Base-by-base conservation (phyloP, 2,113 vertebrate species). In the Neogobius melanostomus region DNA sequence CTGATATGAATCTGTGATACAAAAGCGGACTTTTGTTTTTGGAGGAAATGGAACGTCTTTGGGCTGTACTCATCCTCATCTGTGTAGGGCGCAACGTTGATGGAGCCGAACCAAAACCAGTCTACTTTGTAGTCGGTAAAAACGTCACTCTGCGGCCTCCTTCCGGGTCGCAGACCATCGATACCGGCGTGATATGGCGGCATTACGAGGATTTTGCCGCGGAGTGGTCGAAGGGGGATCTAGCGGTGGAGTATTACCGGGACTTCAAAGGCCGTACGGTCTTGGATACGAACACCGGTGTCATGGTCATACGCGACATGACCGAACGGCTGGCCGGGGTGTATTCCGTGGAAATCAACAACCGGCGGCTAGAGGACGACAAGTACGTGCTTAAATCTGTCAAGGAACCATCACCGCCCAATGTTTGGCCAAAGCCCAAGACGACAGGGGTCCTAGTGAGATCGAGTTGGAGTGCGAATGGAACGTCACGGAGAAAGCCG, bases 371-470 rank as follows among this genome's bases (percentile, higher is more conserved):
- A 8, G 0, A 0, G 0, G 4, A 8, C 4, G 4, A 8, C 4
- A 0, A 0, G 0, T 79, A 52, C 1, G 0, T 0, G 0, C 56
- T 2, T 0, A 1, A 0, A 0, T 0, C 1, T 0, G 1, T 88
- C 45, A 0, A 1, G 0, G 0, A 5, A 0, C 53, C 88, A 0
- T 0, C 36, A 0, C 0, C 1, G 0, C 71, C 67, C 0, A 0
- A 0, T 0, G 16, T 79, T 0, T 0, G 0, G 6, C 0, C 64
- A 0, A n/a, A 0, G 8, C 64, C 84, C 0, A 0, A 0, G 0
- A 0, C 0, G 0, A 0, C 0, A 0, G 11, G 0, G 0, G 0
- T 0, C 1, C n/a, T n/a, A n/a, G n/a, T n/a, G n/a, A 0, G 0
- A 82, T 76, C 2, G 1, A 0, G 0, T 1, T 1, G 15, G 1